phyloP scores from a whole-genome alignment of 2,888 invertebrate genomes.

The Pseudococcus longispinus region DNA sequence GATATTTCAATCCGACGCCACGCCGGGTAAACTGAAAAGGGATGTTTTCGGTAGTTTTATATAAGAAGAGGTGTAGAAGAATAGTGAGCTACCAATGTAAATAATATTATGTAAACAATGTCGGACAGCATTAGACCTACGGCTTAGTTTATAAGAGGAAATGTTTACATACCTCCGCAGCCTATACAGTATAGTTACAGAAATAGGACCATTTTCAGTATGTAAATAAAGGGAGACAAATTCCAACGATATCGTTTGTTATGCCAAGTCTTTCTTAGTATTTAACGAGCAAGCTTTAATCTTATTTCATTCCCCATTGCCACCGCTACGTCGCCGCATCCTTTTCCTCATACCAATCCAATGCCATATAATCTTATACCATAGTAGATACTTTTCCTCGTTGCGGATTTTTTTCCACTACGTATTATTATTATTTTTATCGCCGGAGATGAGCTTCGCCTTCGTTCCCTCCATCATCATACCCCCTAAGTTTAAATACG shows the following conservation, averaged over 20 bases:
- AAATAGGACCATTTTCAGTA: slow-evolving; percentile 51
- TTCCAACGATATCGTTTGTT: slow-evolving; percentile 53
- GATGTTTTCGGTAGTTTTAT: slow-evolving; percentile 27
- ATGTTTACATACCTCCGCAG: slow-evolving; percentile 54
- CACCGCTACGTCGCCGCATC: neutral
- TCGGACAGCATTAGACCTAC: slow-evolving; percentile 54
- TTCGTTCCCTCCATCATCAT: neutral
- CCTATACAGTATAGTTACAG: slow-evolving; percentile 40
- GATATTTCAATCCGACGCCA: slow-evolving; percentile 43
- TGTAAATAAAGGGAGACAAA: slow-evolving; percentile 53
- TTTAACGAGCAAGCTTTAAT: slow-evolving; percentile 47
- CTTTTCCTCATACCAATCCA: neutral
- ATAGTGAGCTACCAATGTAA: slow-evolving; percentile 55
- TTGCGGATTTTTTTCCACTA: neutral
- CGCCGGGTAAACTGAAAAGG: slow-evolving; percentile 35
- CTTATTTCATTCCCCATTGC: slow-evolving; percentile 37
- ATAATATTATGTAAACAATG: slow-evolving; percentile 56
- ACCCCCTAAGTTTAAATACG: neutral
- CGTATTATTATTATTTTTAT: neutral
- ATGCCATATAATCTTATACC: neutral
- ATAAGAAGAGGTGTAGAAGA: slow-evolving; percentile 47
- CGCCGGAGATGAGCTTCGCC: neutral
- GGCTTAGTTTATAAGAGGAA: slow-evolving; percentile 56
- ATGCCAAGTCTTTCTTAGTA: slow-evolving; percentile 49
- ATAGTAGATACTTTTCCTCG: neutral